Base-by-base conservation (phyloP, 2,113 vertebrate species). In the Pipa parva region DNA sequence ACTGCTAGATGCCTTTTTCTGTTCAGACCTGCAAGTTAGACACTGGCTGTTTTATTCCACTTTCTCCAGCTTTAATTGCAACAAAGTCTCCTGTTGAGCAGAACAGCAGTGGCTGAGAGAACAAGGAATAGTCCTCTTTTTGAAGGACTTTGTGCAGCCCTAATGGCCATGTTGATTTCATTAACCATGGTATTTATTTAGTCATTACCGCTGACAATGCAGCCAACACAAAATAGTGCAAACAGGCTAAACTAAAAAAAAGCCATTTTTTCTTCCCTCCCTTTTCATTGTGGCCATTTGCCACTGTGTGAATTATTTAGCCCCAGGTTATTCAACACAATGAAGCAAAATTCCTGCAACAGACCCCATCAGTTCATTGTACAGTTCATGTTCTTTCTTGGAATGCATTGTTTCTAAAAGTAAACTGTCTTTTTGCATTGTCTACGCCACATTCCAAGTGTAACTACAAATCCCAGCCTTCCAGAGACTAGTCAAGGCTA, bases 51-150 rank as follows among this genome's bases (percentile, higher is more conserved):
- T 86, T 81, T 78, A 78, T 84, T 83, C 86, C 86, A 80, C 85
- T 84, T 82, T 87, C 79, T 81, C 82, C 77, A 73, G 72, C 79
- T 87, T 92, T 91, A 92, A 92, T 90, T 88, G 88, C 84, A 84
- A 84, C 81, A 83, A 83, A 88, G 81, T 78, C 84, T 84, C 82
- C 81, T 36, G 83, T 80, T 74, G 80, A 84, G 82, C 83, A 72
- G 80, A 85, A 81, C 73, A 77, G 78, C 76, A 66, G 72, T 74
- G 73, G 76, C 74, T 76, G 81, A 80, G 28, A 73, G 79, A 78
- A 78, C 71, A 67, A 75, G 48, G 72, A 73, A 77, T 62, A 61
- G 48, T 52, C 39, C 25, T 29, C 20, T 55, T 54, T 82, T 75
- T 78, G 46, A 77, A 54, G 74, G 72, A 76, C 73, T 73, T 77